Evolutionary conservation across 1,140 invertebrate genomes (phyloP).

Genomic region (Xylocopa sonorina): DNA sequence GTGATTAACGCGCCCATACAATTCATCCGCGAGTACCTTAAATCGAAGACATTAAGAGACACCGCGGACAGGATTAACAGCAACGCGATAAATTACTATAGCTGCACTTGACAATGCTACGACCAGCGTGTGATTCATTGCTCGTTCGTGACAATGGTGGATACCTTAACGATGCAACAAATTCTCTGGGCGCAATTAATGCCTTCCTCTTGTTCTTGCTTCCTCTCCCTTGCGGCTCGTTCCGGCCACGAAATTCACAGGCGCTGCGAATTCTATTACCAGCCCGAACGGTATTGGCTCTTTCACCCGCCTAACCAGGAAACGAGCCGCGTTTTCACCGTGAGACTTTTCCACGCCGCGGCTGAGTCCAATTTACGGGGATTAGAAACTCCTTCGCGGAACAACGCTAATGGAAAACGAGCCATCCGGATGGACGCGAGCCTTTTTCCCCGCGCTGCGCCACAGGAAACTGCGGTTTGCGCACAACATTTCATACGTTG

Average conservation of each 20-base stretch:
- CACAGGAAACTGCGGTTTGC: slow-evolving; percentile 16
- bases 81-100: slow-evolving; percentile 47
- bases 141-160: slow-evolving; percentile 38
- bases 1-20: not conserved
- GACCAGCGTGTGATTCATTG: slow-evolving; percentile 37
- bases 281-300: not conserved
- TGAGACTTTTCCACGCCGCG: slow-evolving; percentile 18
- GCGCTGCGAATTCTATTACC: not conserved
- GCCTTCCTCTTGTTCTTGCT: slow-evolving; percentile 36
- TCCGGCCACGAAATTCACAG: slow-evolving; percentile 5
- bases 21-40: slow-evolving; percentile 26
- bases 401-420: slow-evolving; percentile 34
- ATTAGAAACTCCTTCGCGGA: slow-evolving; percentile 18
- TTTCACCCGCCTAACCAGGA: not conserved
- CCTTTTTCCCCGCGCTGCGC: not conserved
- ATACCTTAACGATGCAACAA: slow-evolving; percentile 48
- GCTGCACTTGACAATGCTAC: slow-evolving; percentile 45
- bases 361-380: slow-evolving; percentile 21
- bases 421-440: slow-evolving; percentile 1
- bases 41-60: slow-evolving; percentile 43
- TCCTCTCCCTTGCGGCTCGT: not conserved
- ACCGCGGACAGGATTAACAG: slow-evolving; percentile 41
- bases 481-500: not conserved
- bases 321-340: not conserved
- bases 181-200: slow-evolving; percentile 45